Evolutionary conservation across 2,113 vertebrate genomes (phyloP).

Genomic region (Suncus etruscus): DNA sequence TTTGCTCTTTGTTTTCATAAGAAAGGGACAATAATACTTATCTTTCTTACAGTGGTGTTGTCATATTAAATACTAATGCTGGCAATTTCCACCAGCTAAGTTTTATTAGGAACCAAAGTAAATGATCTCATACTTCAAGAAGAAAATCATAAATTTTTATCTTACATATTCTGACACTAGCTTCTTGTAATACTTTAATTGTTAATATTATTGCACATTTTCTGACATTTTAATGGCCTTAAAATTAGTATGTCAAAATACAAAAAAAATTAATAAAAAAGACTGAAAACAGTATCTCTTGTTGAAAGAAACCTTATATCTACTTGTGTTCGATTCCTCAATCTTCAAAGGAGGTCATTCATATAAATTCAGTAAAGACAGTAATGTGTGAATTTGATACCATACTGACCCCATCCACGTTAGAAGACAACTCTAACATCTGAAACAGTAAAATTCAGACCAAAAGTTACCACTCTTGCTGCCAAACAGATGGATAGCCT

Average conservation of each 20-base stretch:
- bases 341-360: conserved; percentile 90
- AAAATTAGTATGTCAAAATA: conserved; percentile 76
- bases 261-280: conserved; percentile 72
- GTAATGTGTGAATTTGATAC: conserved; percentile 89
- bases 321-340: conserved; percentile 85
- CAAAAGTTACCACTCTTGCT: conserved; percentile 87
- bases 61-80: conserved; percentile 59
- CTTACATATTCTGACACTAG: conserved; percentile 50
- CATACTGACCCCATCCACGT: conserved; percentile 88
- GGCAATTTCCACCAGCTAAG: conserved; percentile 39
- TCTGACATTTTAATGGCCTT: conserved; percentile 41
- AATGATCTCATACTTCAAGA: conserved; percentile 51
- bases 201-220: conserved; percentile 15
- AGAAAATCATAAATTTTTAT: conserved; percentile 54
- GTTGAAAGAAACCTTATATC: conserved; percentile 82
- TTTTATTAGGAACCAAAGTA: conserved; percentile 64
- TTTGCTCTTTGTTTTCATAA: conserved; percentile 71
- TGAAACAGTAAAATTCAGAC: conserved; percentile 89
- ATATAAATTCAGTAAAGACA: conserved; percentile 92
- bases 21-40: conserved; percentile 68
- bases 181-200: conserved; percentile 4
- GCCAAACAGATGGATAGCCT: conserved; percentile 91
- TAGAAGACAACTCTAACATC: conserved; percentile 87
- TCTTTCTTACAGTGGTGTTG: conserved; percentile 63
- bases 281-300: conserved; percentile 80